A percentile compares a stretch with the other conserved stretches of the same genome.
Evolutionary conservation across 1,140 invertebrate genomes (phyloP).

Genomic region (Nephila pilipes): DNA sequence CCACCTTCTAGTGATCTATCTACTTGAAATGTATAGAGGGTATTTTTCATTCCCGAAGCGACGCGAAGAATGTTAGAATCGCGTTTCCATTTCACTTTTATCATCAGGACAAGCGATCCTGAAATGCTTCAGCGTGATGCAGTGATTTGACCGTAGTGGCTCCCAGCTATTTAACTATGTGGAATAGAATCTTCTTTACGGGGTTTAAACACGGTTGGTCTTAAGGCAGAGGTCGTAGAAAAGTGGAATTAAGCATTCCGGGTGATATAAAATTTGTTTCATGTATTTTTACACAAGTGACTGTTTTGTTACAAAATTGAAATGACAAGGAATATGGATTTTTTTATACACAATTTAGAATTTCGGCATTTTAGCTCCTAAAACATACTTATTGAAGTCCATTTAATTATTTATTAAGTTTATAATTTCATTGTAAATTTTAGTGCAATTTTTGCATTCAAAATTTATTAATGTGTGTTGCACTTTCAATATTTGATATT

Average conservation of each 20-base stretch:
- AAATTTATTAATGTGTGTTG: no score
- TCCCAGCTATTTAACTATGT: conserved; percentile 13
- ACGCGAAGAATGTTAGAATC: background rate
- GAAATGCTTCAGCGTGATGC: background rate
- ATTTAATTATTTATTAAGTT: no score
- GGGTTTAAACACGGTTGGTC: background rate
- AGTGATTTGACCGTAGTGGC: conserved; percentile 4
- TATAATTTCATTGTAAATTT: no score
- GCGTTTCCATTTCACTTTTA: conserved; percentile 16
- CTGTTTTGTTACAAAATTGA: background rate
- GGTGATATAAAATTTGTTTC: background rate
- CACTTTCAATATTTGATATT: no score
- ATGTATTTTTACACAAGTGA: background rate
- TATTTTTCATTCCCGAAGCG: conserved; percentile 1
- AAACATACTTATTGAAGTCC: no score
- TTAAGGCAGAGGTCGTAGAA: background rate
- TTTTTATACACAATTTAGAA: no score
- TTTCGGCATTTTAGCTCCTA: no score
- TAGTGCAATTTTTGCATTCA: no score
- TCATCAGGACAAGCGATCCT: background rate
- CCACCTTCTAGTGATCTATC: background rate
- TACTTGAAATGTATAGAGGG: background rate
- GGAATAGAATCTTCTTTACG: conserved; percentile 4
- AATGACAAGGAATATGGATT: no score
- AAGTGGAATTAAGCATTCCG: background rate